phyloP scores from a whole-genome alignment of 2,113 vertebrate species.

The Chunga burmeisteri region DNA sequence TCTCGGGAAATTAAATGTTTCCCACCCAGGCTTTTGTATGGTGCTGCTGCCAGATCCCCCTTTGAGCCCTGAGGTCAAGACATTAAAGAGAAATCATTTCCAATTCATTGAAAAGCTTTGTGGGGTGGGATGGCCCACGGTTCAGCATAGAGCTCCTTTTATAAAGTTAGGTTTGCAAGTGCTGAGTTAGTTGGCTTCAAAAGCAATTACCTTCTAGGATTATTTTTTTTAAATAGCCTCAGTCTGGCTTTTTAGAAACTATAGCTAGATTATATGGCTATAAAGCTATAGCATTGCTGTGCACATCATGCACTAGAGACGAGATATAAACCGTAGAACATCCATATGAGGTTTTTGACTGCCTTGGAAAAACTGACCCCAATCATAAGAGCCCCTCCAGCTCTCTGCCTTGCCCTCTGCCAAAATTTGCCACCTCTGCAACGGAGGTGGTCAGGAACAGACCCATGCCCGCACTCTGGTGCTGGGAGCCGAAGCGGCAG shows the following conservation, averaged over 20 bases:
- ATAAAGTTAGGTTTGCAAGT: background rate
- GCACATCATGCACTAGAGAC: background rate
- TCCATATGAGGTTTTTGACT: background rate
- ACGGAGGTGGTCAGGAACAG: background rate
- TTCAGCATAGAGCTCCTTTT: background rate
- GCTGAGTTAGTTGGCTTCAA: background rate
- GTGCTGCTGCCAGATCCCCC: background rate
- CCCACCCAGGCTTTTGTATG: background rate
- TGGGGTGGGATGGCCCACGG: background rate
- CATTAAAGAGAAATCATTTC: background rate
- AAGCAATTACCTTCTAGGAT: background rate
- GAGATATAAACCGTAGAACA: background rate
- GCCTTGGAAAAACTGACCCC: background rate
- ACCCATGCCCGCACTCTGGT: background rate
- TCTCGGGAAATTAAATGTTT: background rate
- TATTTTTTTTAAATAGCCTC: background rate
- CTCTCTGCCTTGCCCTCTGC: background rate
- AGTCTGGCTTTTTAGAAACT: background rate
- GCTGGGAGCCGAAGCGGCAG: background rate
- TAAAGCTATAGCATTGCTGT: background rate
- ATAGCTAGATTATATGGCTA: background rate
- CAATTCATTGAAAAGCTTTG: constrained; percentile 9
- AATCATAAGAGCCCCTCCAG: background rate
- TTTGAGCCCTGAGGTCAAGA: background rate
- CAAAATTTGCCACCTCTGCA: background rate